Base-by-base conservation (phyloP, 1,140 invertebrate species). In the Subanguina moxae region DNA sequence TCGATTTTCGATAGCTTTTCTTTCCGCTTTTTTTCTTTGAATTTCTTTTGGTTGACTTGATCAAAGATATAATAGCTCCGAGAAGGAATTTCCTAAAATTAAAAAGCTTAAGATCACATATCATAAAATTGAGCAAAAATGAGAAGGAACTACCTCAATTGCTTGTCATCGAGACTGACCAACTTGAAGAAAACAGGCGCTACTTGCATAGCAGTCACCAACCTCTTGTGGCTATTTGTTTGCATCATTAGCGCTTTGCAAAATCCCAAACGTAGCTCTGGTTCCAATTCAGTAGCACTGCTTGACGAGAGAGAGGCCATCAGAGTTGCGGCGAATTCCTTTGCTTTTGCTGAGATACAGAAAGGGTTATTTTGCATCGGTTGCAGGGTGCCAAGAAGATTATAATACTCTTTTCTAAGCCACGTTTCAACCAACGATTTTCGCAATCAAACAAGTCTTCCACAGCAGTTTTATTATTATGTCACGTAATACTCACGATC, bases 121-220 rank as follows among this genome's bases (percentile, higher is more conserved):
- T 43, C 9, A n/a, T 8, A 23, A 30, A 62, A 43, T 62, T 0
- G 21, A 11, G 32, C 3, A 38, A 38, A 30, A 1, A 64, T 65
- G 64, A 25, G 21, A 70, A 43, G 19, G 23, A 43, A 5, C 30
- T 38, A 78, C 77, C 77, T 69, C 7, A 82, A 57, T 11, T 65
- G 56, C 52, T 82, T 82, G 66, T 82, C 80, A 57, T 76, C 79
- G n/a, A 64, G 72, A 62, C 76, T 76, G 46, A 80, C 62, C 8
- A 82, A 48, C 32, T 83, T 77, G 62, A 82, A 82, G 57, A 82
- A 82, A 27, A 82, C 66, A 30, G 73, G 68, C 23, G 83, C 38
- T n/a, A 65, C 19, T n/a, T 80, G 70, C 23, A 78, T 23, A 8
- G 67, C 23, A 23, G 72, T 71, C 23, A 27, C n/a, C n/a, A 32